Conservation (phyloP, 2,113 vertebrate genomes). For the Myiagra hebetior region DNA sequence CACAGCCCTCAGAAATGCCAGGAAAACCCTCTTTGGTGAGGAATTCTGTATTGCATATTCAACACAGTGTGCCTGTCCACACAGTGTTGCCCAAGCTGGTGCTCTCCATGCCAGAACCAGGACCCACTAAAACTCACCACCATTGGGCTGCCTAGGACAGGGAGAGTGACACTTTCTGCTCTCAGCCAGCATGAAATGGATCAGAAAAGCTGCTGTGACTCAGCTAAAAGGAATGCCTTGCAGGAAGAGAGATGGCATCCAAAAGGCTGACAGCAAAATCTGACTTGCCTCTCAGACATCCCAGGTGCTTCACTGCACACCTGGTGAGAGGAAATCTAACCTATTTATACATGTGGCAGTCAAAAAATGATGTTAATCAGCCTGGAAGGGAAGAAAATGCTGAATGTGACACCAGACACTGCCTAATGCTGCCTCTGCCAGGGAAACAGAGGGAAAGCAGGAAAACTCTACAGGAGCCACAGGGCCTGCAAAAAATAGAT, state of each 20-base stretch:
- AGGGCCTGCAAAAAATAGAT: not conserved
- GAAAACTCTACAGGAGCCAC: not conserved
- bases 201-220: not conserved
- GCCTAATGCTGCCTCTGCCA: not conserved
- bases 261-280: not conserved
- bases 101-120: not conserved
- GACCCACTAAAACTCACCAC: not conserved
- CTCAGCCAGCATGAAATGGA: not conserved
- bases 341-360: not conserved
- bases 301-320: not conserved
- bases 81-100: fast-evolving
- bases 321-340: not conserved
- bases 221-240: not conserved
- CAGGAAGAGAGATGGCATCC: not conserved
- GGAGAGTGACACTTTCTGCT: not conserved
- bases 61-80: not conserved
- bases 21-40: not conserved
- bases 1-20: not conserved
- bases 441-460: not conserved
- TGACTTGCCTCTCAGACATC: not conserved
- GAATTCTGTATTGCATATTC: not conserved
- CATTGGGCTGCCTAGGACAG: fast-evolving
- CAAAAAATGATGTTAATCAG: not conserved
- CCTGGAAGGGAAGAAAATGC: not conserved
- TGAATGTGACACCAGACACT: not conserved